Base-by-base conservation (phyloP, 2,888 invertebrate genomes). In the Drosophila sordidapex region DNA sequence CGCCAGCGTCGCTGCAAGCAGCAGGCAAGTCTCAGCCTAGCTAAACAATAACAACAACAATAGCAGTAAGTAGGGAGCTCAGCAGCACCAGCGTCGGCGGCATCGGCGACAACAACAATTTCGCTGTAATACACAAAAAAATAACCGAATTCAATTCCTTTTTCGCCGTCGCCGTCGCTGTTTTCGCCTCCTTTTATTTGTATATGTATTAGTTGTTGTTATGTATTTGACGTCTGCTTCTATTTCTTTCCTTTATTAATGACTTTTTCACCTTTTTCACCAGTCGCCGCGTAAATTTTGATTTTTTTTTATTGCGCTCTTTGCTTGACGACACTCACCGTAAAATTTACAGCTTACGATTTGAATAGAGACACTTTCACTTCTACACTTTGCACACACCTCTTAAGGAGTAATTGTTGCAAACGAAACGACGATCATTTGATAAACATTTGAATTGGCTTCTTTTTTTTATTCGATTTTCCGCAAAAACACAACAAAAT, bases 191-290 rank as follows among this genome's bases (percentile, higher is more conserved):
- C 82, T 83, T 82, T 76, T 54, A 53, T 62, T 65, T 76, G 62
- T 70, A 69, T 65, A 56, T 74, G 52, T 72, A 64, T 69, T 77
- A 69, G 66, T 75, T 69, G 54, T 58, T 76, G 53, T 71, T 72
- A 53, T 60, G 58, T 83, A 71, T 74, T 76, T 21, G 69, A 69
- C 75, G 75, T 73, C 59, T 70, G 74, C 76, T 74, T 69, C 67
- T 77, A 74, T 78, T 79, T 74, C 70, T 77, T 79, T 63, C 71
- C 74, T 79, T 84, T 83, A 76, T 78, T 85, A 82, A 81, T 83
- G 90, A 83, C 81, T 84, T 90, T 87, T 89, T 78, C 89, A 90
- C 87, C 84, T 88, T 79, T 74, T 74, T 70, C 74, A 79, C 59
- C 74, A 76, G 70, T 66, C 81, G 76, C 82, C 83, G 81, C 83